Evolutionary conservation across 1,140 invertebrate species (phyloP).

Genomic region (Elysia chlorotica): DNA sequence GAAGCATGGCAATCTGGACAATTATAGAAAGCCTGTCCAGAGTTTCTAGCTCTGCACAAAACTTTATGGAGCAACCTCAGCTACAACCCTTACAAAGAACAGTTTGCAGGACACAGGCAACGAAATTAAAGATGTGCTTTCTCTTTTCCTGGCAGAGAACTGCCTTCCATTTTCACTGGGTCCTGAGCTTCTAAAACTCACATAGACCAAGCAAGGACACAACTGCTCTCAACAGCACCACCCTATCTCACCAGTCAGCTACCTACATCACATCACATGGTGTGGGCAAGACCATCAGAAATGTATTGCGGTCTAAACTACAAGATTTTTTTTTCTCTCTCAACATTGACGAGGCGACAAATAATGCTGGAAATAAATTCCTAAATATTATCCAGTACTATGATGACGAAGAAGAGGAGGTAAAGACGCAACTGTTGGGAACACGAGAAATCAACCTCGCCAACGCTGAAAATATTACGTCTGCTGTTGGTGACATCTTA

Average conservation of each 20-base stretch:
- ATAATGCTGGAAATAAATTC: conserved; percentile 3
- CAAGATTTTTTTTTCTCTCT: background rate
- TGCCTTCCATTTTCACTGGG: background rate
- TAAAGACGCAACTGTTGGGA: background rate
- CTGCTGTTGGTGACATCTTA: too few relatives aligned
- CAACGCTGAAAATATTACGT: background rate
- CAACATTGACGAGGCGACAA: background rate
- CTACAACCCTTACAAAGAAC: too few relatives aligned
- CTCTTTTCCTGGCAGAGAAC: background rate
- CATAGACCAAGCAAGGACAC: background rate
- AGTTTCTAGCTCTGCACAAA: too few relatives aligned
- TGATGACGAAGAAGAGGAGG: background rate
- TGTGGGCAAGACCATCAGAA: too few relatives aligned
- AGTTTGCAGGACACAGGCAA: too few relatives aligned
- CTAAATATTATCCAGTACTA: background rate
- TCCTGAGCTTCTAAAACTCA: background rate
- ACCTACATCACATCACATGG: background rate
- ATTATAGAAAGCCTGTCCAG: too few relatives aligned
- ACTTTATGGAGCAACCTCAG: too few relatives aligned
- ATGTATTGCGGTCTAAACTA: background rate
- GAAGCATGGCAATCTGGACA: background rate
- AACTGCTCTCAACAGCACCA: background rate
- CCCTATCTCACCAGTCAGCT: background rate
- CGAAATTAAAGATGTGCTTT: too few relatives aligned
- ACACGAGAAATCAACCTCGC: background rate